These are phyloP conservation scores for Malurus alboscapulatus DNA, from an alignment of 2,113 vertebrate species.

Conservation along the genomic window DNA sequence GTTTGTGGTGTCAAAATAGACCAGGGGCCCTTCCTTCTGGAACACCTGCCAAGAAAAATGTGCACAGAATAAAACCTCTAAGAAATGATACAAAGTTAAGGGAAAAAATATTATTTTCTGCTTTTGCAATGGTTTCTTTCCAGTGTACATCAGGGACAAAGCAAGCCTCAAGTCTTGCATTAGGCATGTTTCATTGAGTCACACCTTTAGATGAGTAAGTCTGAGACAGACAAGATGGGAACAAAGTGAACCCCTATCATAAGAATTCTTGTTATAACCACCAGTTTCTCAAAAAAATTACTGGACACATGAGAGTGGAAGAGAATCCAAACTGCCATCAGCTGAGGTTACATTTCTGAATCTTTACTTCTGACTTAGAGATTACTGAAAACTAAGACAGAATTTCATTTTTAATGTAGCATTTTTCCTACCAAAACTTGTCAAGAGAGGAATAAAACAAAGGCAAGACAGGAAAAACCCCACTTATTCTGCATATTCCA, in stretches of 20 bases:
- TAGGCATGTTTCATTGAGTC: neutral
- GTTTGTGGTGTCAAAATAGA: slow-evolving; percentile 88
- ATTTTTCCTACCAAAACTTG: neutral
- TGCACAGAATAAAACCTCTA: neutral
- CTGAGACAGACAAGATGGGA: neutral
- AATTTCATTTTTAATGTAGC: neutral
- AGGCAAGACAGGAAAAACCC: neutral
- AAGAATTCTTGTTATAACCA: neutral
- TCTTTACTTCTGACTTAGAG: neutral
- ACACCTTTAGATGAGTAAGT: neutral
- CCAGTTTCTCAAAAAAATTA: neutral
- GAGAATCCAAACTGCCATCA: neutral
- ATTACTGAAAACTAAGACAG: neutral
- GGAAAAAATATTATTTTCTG: neutral
- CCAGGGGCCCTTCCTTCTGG: slow-evolving; percentile 82
- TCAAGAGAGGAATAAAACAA: neutral
- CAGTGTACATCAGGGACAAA: neutral
- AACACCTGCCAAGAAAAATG: slow-evolving; percentile 81
- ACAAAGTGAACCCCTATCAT: neutral
- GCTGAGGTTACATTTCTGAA: neutral
- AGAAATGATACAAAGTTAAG: neutral
- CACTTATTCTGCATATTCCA: neutral
- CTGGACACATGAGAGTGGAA: neutral
- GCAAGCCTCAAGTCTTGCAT: neutral
- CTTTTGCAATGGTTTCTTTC: neutral